Evolutionary conservation across 92 coral and sea anemone genomes (phyloP).

Genomic region (Palythoa grandiflora): DNA sequence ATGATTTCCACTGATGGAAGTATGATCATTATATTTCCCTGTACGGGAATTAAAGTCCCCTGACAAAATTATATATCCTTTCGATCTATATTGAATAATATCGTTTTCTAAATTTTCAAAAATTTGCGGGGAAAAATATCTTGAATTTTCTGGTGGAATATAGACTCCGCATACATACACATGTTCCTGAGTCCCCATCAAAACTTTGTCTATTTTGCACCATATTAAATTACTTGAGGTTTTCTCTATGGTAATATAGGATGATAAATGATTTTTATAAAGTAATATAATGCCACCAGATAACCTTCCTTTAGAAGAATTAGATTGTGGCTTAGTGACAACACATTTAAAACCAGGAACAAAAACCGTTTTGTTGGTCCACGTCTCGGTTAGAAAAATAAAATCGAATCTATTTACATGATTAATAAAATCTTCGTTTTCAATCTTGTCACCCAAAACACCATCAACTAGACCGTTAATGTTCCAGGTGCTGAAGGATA

Average conservation of each 20-base stretch:
- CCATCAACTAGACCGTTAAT: slow-evolving; percentile 19
- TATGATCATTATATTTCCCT: slow-evolving; percentile 12
- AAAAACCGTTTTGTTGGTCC: slow-evolving; percentile 21
- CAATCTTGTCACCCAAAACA: slow-evolving; percentile 31
- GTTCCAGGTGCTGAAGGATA: slow-evolving; percentile 33
- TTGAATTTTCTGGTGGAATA: slow-evolving; percentile 6
- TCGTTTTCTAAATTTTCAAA: slow-evolving; percentile 13
- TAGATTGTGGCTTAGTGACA: slow-evolving; percentile 1
- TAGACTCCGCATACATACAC: neutral
- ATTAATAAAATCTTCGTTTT: slow-evolving; percentile 21
- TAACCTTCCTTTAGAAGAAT: slow-evolving; percentile 11
- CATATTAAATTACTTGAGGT: slow-evolving; percentile 12
- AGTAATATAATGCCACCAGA: slow-evolving; percentile 22
- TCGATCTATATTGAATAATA: slow-evolving; percentile 5
- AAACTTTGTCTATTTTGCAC: slow-evolving; percentile 2
- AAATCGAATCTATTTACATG: slow-evolving; percentile 27
- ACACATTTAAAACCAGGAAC: slow-evolving; percentile 36
- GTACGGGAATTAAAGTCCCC: slow-evolving; percentile 37
- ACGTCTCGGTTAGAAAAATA: slow-evolving; percentile 13
- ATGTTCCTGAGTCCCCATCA: slow-evolving; percentile 3
- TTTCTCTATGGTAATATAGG: neutral
- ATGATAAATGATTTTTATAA: slow-evolving; percentile 2
- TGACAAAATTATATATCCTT: neutral
- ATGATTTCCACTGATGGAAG: slow-evolving; percentile 6
- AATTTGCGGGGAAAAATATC: neutral